Evolutionary conservation across 2,113 vertebrate species (phyloP).

Genomic region (Prochilodus magdalenae): DNA sequence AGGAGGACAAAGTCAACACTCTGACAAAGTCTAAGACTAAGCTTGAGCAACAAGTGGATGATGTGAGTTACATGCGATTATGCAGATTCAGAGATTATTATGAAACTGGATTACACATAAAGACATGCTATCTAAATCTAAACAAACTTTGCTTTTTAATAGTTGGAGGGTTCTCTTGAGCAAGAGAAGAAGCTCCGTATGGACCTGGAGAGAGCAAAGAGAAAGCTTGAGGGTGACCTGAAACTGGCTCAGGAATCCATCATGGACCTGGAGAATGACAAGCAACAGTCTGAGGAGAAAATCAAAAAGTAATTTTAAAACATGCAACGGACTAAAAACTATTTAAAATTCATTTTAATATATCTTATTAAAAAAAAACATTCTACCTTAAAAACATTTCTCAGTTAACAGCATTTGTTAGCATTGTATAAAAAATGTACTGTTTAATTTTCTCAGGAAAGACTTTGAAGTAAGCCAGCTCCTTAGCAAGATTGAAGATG

Average conservation of each 20-base stretch:
- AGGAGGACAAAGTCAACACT: background rate
- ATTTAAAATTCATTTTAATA: no score
- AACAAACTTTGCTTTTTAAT: background rate
- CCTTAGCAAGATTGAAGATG: constrained; percentile 60
- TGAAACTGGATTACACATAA: background rate
- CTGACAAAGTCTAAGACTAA: background rate
- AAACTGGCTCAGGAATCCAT: constrained; percentile 72
- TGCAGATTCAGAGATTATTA: no score
- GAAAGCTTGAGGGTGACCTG: constrained; percentile 71
- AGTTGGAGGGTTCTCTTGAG: constrained; percentile 61
- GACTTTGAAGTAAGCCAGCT: constrained; percentile 60
- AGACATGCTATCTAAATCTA: background rate
- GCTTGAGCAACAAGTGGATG: constrained; percentile 49
- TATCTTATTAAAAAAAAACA: no score
- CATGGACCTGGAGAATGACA: constrained; percentile 69
- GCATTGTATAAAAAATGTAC: background rate
- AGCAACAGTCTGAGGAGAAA: constrained; percentile 66
- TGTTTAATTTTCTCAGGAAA: constrained; percentile 41
- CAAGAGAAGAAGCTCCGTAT: constrained; percentile 72
- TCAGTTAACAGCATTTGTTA: no score
- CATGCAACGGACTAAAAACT: no score
- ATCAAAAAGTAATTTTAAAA: constrained; percentile 55
- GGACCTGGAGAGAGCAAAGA: constrained; percentile 69
- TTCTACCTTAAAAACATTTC: no score
- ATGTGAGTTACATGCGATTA: constrained; percentile 26